These are phyloP conservation scores for Linepithema humile DNA, from an alignment of 1,140 invertebrate species.

Conservation along the genomic window DNA sequence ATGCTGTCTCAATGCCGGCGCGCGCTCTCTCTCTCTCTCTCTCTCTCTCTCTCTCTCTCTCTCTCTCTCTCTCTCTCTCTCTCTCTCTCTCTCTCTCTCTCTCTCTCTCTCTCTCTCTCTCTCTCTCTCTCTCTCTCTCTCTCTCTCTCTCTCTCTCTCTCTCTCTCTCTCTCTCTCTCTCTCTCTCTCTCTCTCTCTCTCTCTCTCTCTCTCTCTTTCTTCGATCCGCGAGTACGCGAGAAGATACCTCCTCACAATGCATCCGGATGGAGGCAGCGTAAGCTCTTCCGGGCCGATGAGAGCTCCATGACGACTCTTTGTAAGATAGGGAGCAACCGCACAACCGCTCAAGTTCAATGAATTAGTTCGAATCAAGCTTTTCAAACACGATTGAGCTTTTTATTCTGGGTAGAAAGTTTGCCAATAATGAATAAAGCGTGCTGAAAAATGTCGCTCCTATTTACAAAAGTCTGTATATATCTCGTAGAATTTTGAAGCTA, in stretches of 20 bases:
- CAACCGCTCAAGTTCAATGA: constrained; percentile 25
- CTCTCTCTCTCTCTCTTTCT: no score
- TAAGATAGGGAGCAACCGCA: constrained; percentile 19
- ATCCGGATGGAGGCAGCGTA: constrained; percentile 17
- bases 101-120: no score
- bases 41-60: no score
- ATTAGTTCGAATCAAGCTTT: constrained; percentile 31
- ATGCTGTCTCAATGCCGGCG: constrained; percentile 62
- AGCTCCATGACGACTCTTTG: constrained; percentile 32
- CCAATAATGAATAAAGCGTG: background rate
- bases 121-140: no score
- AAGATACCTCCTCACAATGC: constrained; percentile 43
- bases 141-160: no score
- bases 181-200: no score
- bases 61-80: no score
- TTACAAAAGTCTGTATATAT: background rate
- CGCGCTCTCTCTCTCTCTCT: no score
- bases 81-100: no score
- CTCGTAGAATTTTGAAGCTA: background rate
- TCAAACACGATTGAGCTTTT: constrained; percentile 33
- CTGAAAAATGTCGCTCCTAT: background rate
- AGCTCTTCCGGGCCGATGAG: background rate
- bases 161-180: no score
- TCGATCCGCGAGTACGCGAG: constrained; percentile 36
- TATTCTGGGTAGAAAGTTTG: background rate